Base-by-base conservation (phyloP, 37 sponge, comb jelly and placozoan genomes). In the Oopsacas minuta region DNA sequence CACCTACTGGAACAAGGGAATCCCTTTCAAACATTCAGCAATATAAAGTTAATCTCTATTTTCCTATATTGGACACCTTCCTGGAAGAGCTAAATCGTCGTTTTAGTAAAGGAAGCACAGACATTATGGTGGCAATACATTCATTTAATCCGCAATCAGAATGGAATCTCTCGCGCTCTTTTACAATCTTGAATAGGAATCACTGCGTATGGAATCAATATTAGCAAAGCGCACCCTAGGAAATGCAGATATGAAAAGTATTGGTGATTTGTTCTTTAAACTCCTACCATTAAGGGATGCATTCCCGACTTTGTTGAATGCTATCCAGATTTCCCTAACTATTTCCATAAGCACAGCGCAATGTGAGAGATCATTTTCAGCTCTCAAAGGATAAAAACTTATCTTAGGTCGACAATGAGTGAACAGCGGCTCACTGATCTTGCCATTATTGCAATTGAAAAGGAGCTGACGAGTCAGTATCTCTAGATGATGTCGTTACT, bases 311-410 rank as follows among this genome's bases (percentile, higher is more conserved):
- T 36, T 86, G 37, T 46, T 82, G 3, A 37, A 30, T 37, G 32
- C 81, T 3, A 0, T 86, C 17, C 20, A 46, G 8, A 86, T 82
- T 39, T 7, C 53, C 7, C 23, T 86, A 36, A 82, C 87, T 0
- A 86, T 86, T 36, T 49, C 84, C 37, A 52, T 89, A 35, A 89
- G 90, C 52, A 89, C 85, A 42, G 90, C 90, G 25, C 81, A 86
- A 0, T 89, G 86, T 86, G 86, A 89, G 51, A n/a, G 87, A 3
- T 86, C 86, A 36, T 89, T 89, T 81, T 89, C 89, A 36, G 86
- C 89, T 23, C 85, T 89, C 17, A 89, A 89, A 75, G 81, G 85
- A 88, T 85, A 23, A 86, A 88, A 39, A 52, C 86, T 36, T 82
- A 85, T 83, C 51, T 88, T 23, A 7, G 89, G 0, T 83, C 89